phyloP scores from a whole-genome alignment of 2,888 invertebrate species.

The Drosophila affinis region DNA sequence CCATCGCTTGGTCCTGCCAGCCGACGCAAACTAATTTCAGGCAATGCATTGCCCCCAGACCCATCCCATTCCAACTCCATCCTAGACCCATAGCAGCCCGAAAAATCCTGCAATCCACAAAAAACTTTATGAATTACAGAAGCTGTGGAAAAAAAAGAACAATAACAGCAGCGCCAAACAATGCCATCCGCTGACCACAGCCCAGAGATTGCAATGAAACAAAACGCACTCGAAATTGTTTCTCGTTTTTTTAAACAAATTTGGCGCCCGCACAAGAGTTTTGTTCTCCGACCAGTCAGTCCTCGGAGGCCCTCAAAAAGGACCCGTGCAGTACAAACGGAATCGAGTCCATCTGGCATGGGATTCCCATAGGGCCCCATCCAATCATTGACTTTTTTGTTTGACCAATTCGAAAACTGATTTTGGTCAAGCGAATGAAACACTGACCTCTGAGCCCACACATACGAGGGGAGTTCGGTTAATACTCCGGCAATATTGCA shows the following conservation, averaged over 20 bases:
- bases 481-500: not conserved
- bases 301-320: slow-evolving; percentile 27
- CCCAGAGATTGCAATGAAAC: slow-evolving; percentile 63
- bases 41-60: slow-evolving; percentile 15
- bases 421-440: slow-evolving; percentile 52
- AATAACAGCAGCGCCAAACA: slow-evolving; percentile 33
- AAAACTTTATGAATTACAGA: slow-evolving; percentile 72
- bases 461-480: slow-evolving; percentile 8
- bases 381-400: slow-evolving; percentile 34
- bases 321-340: slow-evolving; percentile 22
- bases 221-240: slow-evolving; percentile 62
- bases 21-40: slow-evolving; percentile 47
- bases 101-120: slow-evolving; percentile 41
- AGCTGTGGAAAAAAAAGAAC: slow-evolving; percentile 39
- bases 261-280: slow-evolving; percentile 18
- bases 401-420: slow-evolving; percentile 40
- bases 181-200: slow-evolving; percentile 50
- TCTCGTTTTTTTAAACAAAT: slow-evolving; percentile 32
- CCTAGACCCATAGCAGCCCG: not conserved
- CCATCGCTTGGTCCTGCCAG: slow-evolving; percentile 6
- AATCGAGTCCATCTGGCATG: not conserved
- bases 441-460: not conserved
- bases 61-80: not conserved
- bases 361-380: slow-evolving; percentile 3
- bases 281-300: slow-evolving; percentile 1